A percentile compares a stretch with the other conserved stretches of the same genome.
Evolutionary conservation across 2,113 vertebrate species (phyloP).

Genomic region (Hyaena hyaena): DNA sequence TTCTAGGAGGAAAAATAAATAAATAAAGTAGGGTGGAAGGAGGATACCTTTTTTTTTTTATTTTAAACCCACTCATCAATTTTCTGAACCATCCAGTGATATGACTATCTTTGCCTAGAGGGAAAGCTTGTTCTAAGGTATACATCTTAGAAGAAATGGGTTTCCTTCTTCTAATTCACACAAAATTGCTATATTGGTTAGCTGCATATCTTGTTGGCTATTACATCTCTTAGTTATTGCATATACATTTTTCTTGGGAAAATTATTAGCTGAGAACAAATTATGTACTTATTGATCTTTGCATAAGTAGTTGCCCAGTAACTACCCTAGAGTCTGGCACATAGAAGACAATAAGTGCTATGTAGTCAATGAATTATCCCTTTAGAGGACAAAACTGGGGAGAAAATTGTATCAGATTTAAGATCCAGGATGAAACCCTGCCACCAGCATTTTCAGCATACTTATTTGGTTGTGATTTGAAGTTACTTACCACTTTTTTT

Average conservation of each 20-base stretch:
- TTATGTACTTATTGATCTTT: neutral
- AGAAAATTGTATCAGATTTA: neutral
- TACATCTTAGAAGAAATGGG: neutral
- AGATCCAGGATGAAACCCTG: constrained; percentile 2
- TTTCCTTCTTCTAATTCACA: constrained; percentile 26
- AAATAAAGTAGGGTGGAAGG: neutral
- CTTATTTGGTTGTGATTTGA: constrained; percentile 26
- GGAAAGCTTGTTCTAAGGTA: neutral
- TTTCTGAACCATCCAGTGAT: neutral
- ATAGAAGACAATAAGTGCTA: neutral
- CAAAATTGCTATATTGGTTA: neutral
- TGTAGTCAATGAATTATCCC: neutral
- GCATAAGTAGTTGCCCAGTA: neutral
- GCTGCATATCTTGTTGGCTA: neutral
- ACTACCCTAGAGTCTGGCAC: neutral
- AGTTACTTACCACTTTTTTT: constrained; percentile 54
- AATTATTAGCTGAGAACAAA: neutral
- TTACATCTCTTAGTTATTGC: neutral
- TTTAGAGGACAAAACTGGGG: neutral
- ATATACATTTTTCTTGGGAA: neutral
- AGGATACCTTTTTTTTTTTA: neutral
- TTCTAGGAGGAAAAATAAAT: neutral
- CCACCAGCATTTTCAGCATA: neutral
- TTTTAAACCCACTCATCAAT: neutral
- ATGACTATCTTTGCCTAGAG: neutral